Base-by-base conservation (phyloP, 2,888 invertebrate genomes). In the Phasia obesa region DNA sequence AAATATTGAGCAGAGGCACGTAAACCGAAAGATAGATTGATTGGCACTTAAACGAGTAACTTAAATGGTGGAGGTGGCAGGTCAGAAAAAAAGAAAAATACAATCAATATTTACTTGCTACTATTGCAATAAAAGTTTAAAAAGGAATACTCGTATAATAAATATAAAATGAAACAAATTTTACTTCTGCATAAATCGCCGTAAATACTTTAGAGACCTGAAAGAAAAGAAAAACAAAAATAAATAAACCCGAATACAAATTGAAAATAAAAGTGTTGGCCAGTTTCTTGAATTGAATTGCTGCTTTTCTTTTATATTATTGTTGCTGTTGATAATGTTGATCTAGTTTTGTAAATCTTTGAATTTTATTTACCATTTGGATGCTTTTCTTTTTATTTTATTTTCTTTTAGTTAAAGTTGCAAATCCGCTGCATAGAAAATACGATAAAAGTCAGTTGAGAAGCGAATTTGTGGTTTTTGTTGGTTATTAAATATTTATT, bases 1-100 rank as follows among this genome's bases (percentile, higher is more conserved):
- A 78, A 82, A 59, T 82, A 78, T 78, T 82, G 82, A 82, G 77
- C 74, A 62, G 82, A 64, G 74, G 78, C 78, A 82, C 64, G 69
- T 78, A 65, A 70, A 65, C 70, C 42, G 65, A 75, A 78, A 35
- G 35, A 35, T 35, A 35, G 70, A 82, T 78, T 75, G 70, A 82
- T 78, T 75, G 78, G 64, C 78, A 64, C 69, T 78, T 82, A 57
- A 69, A 49, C 42, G 23, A 35, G 65, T 75, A 49, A 27, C 47
- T 27, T 7, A 21, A 27, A 23, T 42, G 42, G n/a, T 15, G 44
- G 19, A 47, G 44, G 44, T 47, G 17, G 44, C 44, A 47, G 2
- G 7, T 2, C n/a, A 4, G 42, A 2, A 42, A 42, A n/a, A 42
- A 38, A 31, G 1, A 35, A 35, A 35, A 35, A 11, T 35, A 11